These are phyloP conservation scores for Geopemphigus sp. DNA, from an alignment of 1,140 invertebrate species.

Conservation along the genomic window DNA sequence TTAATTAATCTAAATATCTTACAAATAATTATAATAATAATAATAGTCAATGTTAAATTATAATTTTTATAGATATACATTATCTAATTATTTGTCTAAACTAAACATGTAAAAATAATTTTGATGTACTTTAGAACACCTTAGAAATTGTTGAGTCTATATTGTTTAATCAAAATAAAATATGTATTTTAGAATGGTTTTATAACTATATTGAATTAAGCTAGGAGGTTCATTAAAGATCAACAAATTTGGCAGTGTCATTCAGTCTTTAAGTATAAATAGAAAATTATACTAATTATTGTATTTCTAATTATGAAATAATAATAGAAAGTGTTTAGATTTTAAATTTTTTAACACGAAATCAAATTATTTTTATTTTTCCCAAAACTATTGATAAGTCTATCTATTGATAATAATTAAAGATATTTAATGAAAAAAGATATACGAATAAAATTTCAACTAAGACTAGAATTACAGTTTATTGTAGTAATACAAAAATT, in stretches of 20 bases:
- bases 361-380: background rate
- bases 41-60: background rate
- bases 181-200: slow-evolving; percentile 4
- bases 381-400: background rate
- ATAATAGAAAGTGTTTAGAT: background rate
- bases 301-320: background rate
- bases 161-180: slow-evolving; percentile 19
- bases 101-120: slow-evolving; percentile 23
- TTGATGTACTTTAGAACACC: slow-evolving; percentile 44
- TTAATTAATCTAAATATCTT: too few species aligned
- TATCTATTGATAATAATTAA: background rate
- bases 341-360: background rate
- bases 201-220: slow-evolving; percentile 34
- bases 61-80: background rate
- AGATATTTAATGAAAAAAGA: slow-evolving; percentile 10
- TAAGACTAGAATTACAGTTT: slow-evolving; percentile 43
- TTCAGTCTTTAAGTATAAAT: slow-evolving; percentile 48
- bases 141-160: slow-evolving; percentile 26
- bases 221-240: slow-evolving; percentile 32
- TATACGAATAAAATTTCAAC: slow-evolving; percentile 28
- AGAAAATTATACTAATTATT: slow-evolving; percentile 20
- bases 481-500: slow-evolving; percentile 2
- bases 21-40: slow-evolving; percentile 2
- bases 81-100: slow-evolving; percentile 8
- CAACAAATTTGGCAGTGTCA: slow-evolving; percentile 42